These are phyloP conservation scores for Triplophysa yarkandensis DNA, from an alignment of 2,797 vertebrate genomes.

Conservation along the genomic window DNA sequence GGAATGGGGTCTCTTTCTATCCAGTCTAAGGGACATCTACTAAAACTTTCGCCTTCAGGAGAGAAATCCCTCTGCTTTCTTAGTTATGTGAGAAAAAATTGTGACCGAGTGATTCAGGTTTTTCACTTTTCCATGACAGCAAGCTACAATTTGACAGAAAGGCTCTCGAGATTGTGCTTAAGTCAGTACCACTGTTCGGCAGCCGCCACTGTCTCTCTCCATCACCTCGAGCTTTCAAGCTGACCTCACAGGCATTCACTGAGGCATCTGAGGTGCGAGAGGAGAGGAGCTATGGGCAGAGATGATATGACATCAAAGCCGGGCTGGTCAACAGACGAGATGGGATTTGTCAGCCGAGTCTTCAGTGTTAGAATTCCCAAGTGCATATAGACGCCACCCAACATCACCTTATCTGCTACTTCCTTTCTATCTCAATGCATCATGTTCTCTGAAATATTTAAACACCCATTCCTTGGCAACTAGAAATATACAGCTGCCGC, in stretches of 20 bases:
- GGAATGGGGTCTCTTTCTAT: slow-evolving; percentile 77
- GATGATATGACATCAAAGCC: slow-evolving; percentile 70
- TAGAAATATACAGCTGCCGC: not conserved
- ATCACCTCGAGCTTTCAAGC: slow-evolving; percentile 40
- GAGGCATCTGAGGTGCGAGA: slow-evolving; percentile 66
- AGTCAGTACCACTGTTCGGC: slow-evolving; percentile 64
- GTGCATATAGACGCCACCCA: slow-evolving; percentile 27
- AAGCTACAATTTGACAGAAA: slow-evolving; percentile 62
- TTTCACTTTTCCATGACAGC: not conserved
- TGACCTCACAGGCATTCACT: slow-evolving; percentile 39
- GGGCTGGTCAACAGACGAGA: slow-evolving; percentile 54
- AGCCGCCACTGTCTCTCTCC: slow-evolving; percentile 32
- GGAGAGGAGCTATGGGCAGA: slow-evolving; percentile 69
- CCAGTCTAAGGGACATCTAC: slow-evolving; percentile 49
- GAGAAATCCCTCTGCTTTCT: slow-evolving; percentile 22
- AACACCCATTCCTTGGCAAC: not conserved
- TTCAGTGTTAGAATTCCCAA: slow-evolving; percentile 30
- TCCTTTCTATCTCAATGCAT: not conserved
- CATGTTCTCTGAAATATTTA: not conserved
- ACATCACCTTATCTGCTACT: slow-evolving; percentile 24
- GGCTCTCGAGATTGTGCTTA: slow-evolving; percentile 55
- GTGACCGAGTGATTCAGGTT: slow-evolving; percentile 20
- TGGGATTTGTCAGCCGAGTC: slow-evolving; percentile 42
- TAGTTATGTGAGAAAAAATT: slow-evolving; percentile 19
- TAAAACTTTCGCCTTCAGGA: slow-evolving; percentile 9